Base-by-base conservation (phyloP, 2,888 invertebrate genomes). In the Agonum fuliginosum region DNA sequence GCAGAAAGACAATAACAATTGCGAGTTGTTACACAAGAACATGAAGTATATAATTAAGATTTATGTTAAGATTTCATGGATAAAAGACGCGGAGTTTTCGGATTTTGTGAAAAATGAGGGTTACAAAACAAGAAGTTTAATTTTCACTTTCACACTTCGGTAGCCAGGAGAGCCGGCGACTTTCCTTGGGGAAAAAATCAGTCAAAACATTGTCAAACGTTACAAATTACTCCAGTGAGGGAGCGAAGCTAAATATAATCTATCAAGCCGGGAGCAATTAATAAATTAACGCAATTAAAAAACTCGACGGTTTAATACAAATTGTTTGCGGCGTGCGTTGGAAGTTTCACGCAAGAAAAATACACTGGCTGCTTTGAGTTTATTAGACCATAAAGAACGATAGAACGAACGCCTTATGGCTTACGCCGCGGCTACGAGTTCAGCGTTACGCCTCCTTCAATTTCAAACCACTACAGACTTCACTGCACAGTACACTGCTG, bases 141-240 rank as follows among this genome's bases (percentile, higher is more conserved):
- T 75, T 75, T 75, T 75, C 75, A 75, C 67, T 75, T 75, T 75
- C 67, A 65, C 75, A 75, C 34, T 75, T 65, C 24, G 65, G 14
- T 27, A 19, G 46, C 8, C 62, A 74, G 62, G 54, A 65, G 75
- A 65, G 4, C 62, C 58, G 62, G 54, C 75, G 75, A 65, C 30
- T 48, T 48, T 27, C 37, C 37, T 27, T 48, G 34, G 34, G 70
- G 41, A 67, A 75, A 75, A 75, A 75, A 83, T 84, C 83, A 83
- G 82, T 83, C 83, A 83, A 82, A 83, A 82, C 81, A 81, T 82
- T 82, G 81, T 81, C 82, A 81, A 83, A 82, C 79, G 81, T 82
- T 80, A 83, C 83, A 83, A 83, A 83, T 84, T 82, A 84, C 74
- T 27, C 46, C 20, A 20, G 24, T 14, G 24, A 65, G 67, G 30